A percentile compares a stretch with the other conserved stretches of the same genome.
Evolutionary conservation across 2,888 invertebrate species (phyloP).

Genomic region (Galerucella nymphaeae): DNA sequence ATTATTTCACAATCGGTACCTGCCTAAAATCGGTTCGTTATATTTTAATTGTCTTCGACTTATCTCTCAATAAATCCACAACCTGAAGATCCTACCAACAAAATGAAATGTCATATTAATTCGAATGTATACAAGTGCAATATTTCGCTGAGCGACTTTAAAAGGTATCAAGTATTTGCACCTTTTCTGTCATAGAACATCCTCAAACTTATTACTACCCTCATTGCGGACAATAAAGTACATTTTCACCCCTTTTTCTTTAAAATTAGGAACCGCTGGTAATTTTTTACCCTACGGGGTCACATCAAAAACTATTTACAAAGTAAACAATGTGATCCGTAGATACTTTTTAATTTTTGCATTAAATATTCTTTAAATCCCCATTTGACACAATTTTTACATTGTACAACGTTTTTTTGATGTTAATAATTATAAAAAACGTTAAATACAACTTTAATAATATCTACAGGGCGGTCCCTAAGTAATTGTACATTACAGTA

Average conservation of each 20-base stretch:
- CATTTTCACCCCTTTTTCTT: constrained; percentile 47
- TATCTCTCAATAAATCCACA: constrained; percentile 63
- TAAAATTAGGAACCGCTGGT: constrained; percentile 28
- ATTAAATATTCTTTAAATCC: too few species aligned
- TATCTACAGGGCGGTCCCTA: too few species aligned
- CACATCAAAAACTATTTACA: neutral
- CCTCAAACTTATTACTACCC: constrained; percentile 59
- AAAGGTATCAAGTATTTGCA: constrained; percentile 42
- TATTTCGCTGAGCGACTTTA: constrained; percentile 15
- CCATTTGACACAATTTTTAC: too few species aligned
- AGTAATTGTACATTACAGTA: too few species aligned
- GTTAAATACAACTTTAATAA: too few species aligned
- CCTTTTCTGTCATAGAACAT: constrained; percentile 54
- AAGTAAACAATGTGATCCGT: neutral
- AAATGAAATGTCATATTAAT: constrained; percentile 27
- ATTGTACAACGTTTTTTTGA: too few species aligned
- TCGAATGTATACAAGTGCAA: neutral
- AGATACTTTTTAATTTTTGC: neutral
- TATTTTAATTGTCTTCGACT: constrained; percentile 61
- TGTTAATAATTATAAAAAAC: too few species aligned
- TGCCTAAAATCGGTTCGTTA: constrained; percentile 62
- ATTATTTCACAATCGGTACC: constrained; percentile 57
- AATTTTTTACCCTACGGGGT: constrained; percentile 28
- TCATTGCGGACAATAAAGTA: constrained; percentile 55
- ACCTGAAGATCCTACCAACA: constrained; percentile 57